Evolutionary conservation across 2,797 vertebrate species (phyloP).

Genomic region (Mormyrops boulengeri): DNA sequence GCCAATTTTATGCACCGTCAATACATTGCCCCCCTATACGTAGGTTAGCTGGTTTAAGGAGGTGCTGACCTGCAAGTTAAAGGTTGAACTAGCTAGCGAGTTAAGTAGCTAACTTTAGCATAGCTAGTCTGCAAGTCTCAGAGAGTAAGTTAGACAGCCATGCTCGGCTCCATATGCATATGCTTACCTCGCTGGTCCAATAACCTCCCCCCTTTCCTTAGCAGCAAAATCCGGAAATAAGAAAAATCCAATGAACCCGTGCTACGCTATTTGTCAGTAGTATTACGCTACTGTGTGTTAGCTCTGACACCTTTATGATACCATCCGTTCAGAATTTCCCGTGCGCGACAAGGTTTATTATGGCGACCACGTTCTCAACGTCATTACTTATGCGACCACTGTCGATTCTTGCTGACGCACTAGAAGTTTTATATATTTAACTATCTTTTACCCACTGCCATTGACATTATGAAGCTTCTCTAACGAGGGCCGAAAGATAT

Average conservation of each 20-base stretch:
- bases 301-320: slow-evolving; percentile 4
- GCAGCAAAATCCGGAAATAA: slow-evolving; percentile 1
- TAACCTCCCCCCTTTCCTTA: slow-evolving; percentile 32
- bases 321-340: slow-evolving; percentile 41
- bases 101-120: slow-evolving; percentile 9
- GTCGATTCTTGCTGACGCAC: slow-evolving; percentile 52
- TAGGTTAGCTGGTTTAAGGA: neutral
- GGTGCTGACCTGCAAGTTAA: neutral
- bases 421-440: neutral
- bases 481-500: neutral
- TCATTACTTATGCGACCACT: slow-evolving; percentile 52
- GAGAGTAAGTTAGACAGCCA: slow-evolving; percentile 8
- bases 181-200: slow-evolving; percentile 53
- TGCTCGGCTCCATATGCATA: slow-evolving; percentile 29
- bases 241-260: neutral
- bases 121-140: neutral
- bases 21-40: neutral
- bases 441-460: neutral
- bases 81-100: neutral
- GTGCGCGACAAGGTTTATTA: slow-evolving; percentile 61
- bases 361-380: slow-evolving; percentile 63
- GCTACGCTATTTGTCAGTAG: slow-evolving; percentile 6
- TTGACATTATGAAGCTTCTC: neutral
- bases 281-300: neutral
- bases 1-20: neutral